Evolutionary conservation across 2,888 invertebrate genomes (phyloP), one percentile per base, ranked within the genome.

Genomic region (Scrobipalpa atriplicella): DNA sequence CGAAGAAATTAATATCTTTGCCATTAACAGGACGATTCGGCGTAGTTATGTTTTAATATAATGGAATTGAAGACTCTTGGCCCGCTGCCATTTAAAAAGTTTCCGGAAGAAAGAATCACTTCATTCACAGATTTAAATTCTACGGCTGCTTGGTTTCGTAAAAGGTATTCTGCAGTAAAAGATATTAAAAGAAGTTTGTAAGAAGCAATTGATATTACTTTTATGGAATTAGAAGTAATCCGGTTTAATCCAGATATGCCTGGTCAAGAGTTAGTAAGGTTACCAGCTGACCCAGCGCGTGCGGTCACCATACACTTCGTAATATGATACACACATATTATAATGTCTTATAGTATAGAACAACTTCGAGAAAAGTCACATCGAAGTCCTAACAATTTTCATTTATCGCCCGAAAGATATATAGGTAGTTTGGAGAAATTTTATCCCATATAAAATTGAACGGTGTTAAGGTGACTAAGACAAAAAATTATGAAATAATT

Each of bases 211-310:
- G 16, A 47, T 13, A 29, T 29, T 29, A 29, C 29, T 29, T 29
- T 29, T 29, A 29, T 29, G 29, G 2, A 29, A n/a, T n/a, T n/a
- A 29, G 29, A 29, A 29, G 29, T 29, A 5, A 29, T 29, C 29
- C 29, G 5, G 29, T 29, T 2, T 29, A 29, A 29, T 29, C 2
- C 29, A 29, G 29, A 29, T 29, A 29, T 3, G 29, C 29, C 36
- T 36, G n/a, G n/a, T 36, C 38, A 36, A 38, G 56, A 36, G 36
- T n/a, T 13, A n/a, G n/a, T 36, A 58, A 58, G 58, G 58, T 58
- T 38, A 62, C 19, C 66, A 66, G 65, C 67, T 68, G 68, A 62
- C 54, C 54, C 38, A 66, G 58, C 70, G 66, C 68, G 68, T 68
- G 68, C 68, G 60, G 67, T 60, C 62, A 67, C 54, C 61, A 47